Percentiles rank a stretch among this genome's conserved stretches.
Conservation (phyloP, 2,888 invertebrate species). For the Aphidius colemani region DNA sequence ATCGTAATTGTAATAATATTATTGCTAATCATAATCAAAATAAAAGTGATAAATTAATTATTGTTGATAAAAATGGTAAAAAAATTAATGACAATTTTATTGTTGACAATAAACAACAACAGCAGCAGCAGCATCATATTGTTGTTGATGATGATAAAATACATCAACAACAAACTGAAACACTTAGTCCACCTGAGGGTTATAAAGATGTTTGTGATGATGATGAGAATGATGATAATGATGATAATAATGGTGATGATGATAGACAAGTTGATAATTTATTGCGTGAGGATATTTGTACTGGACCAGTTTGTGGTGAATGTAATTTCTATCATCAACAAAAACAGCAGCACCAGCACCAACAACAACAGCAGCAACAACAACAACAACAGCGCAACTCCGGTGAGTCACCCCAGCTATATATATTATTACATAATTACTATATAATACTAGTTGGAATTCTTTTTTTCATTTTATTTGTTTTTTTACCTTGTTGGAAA, state of each 20-base stretch:
- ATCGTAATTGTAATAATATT: constrained; percentile 52
- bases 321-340: constrained; percentile 64
- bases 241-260: constrained; percentile 36
- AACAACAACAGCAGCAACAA: no score
- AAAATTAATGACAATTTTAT: background rate
- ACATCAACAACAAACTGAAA: constrained; percentile 66
- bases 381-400: constrained; percentile 50
- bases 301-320: constrained; percentile 62
- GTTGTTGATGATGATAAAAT: constrained; percentile 8
- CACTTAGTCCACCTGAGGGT: constrained; percentile 88
- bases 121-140: constrained; percentile 52
- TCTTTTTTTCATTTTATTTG: background rate
- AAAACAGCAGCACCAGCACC: no score
- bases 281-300: constrained; percentile 45
- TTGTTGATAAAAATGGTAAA: constrained; percentile 15
- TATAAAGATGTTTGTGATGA: constrained; percentile 83
- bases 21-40: background rate
- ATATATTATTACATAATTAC: no score
- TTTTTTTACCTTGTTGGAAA: background rate
- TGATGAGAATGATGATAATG: constrained; percentile 64
- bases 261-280: background rate
- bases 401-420: constrained; percentile 58
- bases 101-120: constrained; percentile 25
- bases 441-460: background rate
- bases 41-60: constrained; percentile 22